A percentile compares a stretch with the other conserved stretches of the same genome.
Conservation (phyloP, 37 sponge, comb jelly and placozoan genomes). For the Ephydatia muelleri region DNA sequence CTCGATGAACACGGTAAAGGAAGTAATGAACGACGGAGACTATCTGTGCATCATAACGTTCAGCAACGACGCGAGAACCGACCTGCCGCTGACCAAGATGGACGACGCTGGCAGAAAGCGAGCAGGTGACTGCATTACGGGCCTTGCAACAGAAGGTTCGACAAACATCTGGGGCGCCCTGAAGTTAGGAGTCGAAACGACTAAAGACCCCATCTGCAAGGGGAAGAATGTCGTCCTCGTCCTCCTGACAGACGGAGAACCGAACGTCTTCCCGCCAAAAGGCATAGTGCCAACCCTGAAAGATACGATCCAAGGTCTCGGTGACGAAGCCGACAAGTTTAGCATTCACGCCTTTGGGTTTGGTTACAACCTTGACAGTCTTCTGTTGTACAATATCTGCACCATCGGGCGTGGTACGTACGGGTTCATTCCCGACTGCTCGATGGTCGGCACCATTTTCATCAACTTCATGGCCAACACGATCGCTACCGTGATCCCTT, state of each 20-base stretch:
- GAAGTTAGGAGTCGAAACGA: constrained; percentile 10
- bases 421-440: constrained; percentile 29
- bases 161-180: constrained; percentile 25
- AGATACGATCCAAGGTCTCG: constrained; percentile 5
- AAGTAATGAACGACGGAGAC: constrained; percentile 6
- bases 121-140: constrained; percentile 3
- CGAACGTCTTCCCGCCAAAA: constrained; percentile 22
- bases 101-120: constrained; percentile 8
- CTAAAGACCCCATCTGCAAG: neutral
- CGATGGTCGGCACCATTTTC: constrained; percentile 27
- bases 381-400: constrained; percentile 13
- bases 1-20: constrained; percentile 20
- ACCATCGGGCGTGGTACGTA: constrained; percentile 10
- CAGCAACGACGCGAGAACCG: constrained; percentile 3
- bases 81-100: constrained; percentile 2
- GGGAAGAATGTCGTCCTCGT: constrained; percentile 1
- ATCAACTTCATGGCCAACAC: constrained; percentile 29
- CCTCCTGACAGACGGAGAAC: constrained; percentile 26
- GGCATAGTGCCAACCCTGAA: constrained; percentile 16
- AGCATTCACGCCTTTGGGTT: constrained; percentile 18
- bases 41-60: neutral
- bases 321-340: neutral
- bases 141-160: neutral
- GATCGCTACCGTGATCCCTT: constrained; percentile 5
- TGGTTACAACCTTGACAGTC: constrained; percentile 24